Evolutionary conservation across 2,797 vertebrate species (phyloP).

Genomic region (Podarcis lilfordi): DNA sequence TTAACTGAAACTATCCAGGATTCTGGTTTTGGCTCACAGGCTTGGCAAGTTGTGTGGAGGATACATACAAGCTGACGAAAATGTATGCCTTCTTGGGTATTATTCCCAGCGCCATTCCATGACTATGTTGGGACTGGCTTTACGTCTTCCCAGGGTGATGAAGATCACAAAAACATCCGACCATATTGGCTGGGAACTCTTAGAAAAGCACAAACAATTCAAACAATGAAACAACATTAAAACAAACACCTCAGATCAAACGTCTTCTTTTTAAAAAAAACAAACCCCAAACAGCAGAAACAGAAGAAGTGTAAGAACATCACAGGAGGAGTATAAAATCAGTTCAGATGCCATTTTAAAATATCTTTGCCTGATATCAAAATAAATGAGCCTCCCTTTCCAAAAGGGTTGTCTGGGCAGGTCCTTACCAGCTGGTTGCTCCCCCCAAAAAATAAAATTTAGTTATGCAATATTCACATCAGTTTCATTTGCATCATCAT

Average conservation of each 20-base stretch:
- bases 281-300: background rate
- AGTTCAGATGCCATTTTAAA: background rate
- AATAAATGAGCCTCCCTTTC: background rate
- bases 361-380: background rate
- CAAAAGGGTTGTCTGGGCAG: background rate
- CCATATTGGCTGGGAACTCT: background rate
- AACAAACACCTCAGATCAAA: background rate
- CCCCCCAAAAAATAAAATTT: background rate
- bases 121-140: background rate
- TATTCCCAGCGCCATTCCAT: background rate
- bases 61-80: background rate
- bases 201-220: background rate
- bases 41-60: constrained; percentile 19
- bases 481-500: background rate
- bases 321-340: background rate
- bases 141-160: background rate
- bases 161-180: background rate
- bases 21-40: constrained; percentile 3
- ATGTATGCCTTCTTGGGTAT: constrained; percentile 11
- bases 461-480: background rate
- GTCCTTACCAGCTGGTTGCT: constrained; percentile 17
- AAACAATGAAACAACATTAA: background rate
- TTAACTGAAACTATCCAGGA: constrained; percentile 28
- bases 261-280: background rate
- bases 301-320: background rate